phyloP scores from a whole-genome alignment of 2,113 vertebrate species.

The Rhinolophus sinicus region DNA sequence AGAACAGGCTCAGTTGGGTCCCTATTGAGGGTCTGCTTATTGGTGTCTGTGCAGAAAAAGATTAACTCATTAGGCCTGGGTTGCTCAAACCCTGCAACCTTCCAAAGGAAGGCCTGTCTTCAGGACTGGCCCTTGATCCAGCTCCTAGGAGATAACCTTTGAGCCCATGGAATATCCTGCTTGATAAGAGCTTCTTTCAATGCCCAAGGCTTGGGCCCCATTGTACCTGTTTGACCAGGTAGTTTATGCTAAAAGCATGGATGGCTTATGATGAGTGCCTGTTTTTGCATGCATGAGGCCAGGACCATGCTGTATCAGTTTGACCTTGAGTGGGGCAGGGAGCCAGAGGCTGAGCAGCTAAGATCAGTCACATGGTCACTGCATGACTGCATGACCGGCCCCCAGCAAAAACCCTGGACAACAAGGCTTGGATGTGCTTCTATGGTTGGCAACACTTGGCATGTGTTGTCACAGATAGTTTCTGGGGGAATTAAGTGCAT shows the following conservation, averaged over 20 bases:
- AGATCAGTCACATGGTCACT: background rate
- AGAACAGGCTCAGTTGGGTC: background rate
- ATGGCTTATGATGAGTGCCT: background rate
- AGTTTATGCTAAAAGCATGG: background rate
- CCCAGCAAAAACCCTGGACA: background rate
- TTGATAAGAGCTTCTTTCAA: background rate
- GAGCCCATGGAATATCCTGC: background rate
- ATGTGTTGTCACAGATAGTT: too few relatives aligned
- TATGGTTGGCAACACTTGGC: background rate
- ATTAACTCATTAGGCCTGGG: background rate
- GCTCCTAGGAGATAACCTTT: background rate
- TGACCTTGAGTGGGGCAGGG: background rate
- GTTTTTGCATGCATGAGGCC: background rate
- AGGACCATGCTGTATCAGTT: background rate
- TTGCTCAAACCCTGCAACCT: background rate
- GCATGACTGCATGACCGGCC: background rate
- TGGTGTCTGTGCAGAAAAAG: background rate
- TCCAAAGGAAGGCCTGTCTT: background rate
- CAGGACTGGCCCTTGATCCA: background rate
- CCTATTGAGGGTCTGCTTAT: background rate
- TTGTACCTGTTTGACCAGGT: background rate
- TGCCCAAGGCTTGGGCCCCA: background rate
- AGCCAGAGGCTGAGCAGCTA: background rate
- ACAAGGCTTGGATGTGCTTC: background rate
- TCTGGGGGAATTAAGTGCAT: background rate